A percentile compares a stretch with the other conserved stretches of the same genome.
Evolutionary conservation across 2,888 invertebrate genomes (phyloP).

Genomic region (Buathra laborator): DNA sequence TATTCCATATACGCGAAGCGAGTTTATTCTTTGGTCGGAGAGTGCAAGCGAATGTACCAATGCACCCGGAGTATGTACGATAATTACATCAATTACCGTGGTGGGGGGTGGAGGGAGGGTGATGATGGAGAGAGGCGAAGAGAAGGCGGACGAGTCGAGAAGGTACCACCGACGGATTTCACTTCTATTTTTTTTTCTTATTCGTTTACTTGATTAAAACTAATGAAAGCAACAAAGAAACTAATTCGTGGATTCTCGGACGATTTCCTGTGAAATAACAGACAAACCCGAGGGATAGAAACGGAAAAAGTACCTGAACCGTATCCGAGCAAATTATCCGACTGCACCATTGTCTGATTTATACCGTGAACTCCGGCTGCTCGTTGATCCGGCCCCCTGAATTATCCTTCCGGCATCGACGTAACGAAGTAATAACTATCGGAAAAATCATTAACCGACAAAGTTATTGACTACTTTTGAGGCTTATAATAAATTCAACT

Average conservation of each 20-base stretch:
- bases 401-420: conserved; percentile 58
- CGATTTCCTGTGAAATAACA: conserved; percentile 53
- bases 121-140: neutral
- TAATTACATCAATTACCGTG: conserved; percentile 77
- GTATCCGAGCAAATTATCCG: conserved; percentile 48
- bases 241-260: conserved; percentile 52
- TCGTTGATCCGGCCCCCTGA: conserved; percentile 51
- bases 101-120: neutral
- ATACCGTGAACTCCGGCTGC: conserved; percentile 48
- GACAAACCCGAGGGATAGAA: conserved; percentile 5
- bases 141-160: conserved; percentile 28
- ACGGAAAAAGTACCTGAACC: neutral
- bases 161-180: conserved; percentile 69
- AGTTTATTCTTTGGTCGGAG: conserved; percentile 48
- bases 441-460: conserved; percentile 53
- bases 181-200: conserved; percentile 73
- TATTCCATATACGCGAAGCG: conserved; percentile 47
- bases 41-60: conserved; percentile 72
- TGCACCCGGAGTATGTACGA: conserved; percentile 65
- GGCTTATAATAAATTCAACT: conserved; percentile 62
- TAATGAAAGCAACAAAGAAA: conserved; percentile 64
- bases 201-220: conserved; percentile 74
- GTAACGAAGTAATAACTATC: conserved; percentile 48
- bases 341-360: conserved; percentile 43
- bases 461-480: conserved; percentile 48